Evolutionary conservation across 2,888 invertebrate genomes (phyloP).

Genomic region (Eupithecia inturbata): DNA sequence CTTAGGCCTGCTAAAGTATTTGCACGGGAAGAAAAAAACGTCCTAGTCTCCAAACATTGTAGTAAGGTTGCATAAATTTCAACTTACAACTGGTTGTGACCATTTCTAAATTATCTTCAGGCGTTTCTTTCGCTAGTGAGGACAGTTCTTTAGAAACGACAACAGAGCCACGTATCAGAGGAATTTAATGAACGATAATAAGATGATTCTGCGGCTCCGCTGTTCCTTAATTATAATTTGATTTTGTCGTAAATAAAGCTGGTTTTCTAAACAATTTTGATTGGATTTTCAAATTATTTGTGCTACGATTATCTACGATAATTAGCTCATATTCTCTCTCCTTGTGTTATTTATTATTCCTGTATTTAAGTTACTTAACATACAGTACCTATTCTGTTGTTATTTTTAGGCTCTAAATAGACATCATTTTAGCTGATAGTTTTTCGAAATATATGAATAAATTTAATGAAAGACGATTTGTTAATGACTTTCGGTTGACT

Average conservation of each 20-base stretch:
- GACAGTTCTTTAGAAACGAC: conserved; percentile 51
- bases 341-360: not conserved
- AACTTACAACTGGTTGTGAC: no score
- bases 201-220: conserved; percentile 60
- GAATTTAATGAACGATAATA: conserved; percentile 72
- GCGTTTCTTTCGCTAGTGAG: conserved; percentile 6
- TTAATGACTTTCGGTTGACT: no score
- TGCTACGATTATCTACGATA: not conserved
- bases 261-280: conserved; percentile 17
- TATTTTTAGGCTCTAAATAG: not conserved
- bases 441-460: no score
- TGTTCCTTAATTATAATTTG: conserved; percentile 52
- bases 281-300: not conserved
- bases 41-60: not conserved
- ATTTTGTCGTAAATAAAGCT: conserved; percentile 41
- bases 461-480: no score
- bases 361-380: not conserved
- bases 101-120: not conserved
- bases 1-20: not conserved
- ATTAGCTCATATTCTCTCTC: not conserved
- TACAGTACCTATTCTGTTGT: not conserved
- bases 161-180: conserved; percentile 68
- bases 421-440: not conserved
- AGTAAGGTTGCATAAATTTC: not conserved
- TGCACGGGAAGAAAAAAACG: not conserved